Base-by-base conservation (phyloP, 2,888 invertebrate species). In the Pinctada fucata region DNA sequence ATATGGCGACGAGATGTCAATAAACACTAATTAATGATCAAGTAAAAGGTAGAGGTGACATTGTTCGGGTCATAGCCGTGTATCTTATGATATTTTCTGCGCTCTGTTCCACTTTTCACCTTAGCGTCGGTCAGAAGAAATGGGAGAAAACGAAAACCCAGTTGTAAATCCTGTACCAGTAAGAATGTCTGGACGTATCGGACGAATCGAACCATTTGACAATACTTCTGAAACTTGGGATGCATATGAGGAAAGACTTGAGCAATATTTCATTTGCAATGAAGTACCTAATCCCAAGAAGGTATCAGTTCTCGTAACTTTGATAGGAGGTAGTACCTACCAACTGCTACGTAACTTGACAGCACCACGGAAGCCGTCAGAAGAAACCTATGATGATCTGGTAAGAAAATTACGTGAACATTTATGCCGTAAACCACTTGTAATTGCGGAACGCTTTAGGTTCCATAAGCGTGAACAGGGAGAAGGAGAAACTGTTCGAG, bases 241-340 rank as follows among this genome's bases (percentile, higher is more conserved):
- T 45, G 16, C 76, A 13, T 76, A 76, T 31, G 31, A 67, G n/a
- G 72, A 77, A 13, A 47, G 72, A 5, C 49, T 77, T 2, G 72
- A 72, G 45, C 77, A 67, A 48, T 72, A 67, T 72, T 77, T 72
- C n/a, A 52, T 72, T 6, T 77, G 66, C 48, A 72, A 77, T 47
- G 72, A 72, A 2, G 52, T 72, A n/a, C 31, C 69, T 13, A 58
- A 72, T n/a, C 52, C 45, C 47, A 77, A 77, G 66, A 72, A 72
- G 49, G 77, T 72, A 6, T 13, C 72, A 16, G 72, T 52, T 2
- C 66, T 77, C 50, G n/a, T 77, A 1, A 72, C 69, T 10, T 16
- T 77, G 8, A 67, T 77, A 2, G 77, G 77, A 3, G 72, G 77
- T n/a, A 72, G 10, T n/a, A 77, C 77, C 6, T 72, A 77, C 45